These are phyloP conservation scores for Leucophenga montana DNA, from an alignment of 2,888 invertebrate species.

Conservation along the genomic window DNA sequence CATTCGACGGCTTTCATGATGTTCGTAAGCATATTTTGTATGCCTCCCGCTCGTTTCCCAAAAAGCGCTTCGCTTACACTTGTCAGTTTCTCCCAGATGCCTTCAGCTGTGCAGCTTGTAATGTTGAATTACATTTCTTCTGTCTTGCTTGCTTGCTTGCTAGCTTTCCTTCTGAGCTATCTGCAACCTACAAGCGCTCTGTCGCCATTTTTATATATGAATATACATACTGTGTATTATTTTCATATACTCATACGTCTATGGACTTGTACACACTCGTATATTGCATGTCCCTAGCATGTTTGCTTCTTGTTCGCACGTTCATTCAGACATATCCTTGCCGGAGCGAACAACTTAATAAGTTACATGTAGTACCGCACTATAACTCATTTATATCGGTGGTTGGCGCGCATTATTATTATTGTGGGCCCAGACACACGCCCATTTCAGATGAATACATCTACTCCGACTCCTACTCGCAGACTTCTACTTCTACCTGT, in stretches of 20 bases:
- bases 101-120: background rate
- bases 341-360: conserved; percentile 30
- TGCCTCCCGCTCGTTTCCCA: no score
- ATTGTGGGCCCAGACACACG: conserved; percentile 11
- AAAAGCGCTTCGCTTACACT: no score
- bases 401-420: conserved; percentile 6
- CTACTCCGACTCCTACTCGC: background rate
- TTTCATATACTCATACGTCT: conserved; percentile 31
- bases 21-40: no score
- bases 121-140: conserved; percentile 8
- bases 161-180: background rate
- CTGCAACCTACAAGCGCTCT: background rate
- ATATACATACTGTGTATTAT: conserved; percentile 8
- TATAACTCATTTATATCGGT: conserved; percentile 34
- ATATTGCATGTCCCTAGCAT: conserved; percentile 33
- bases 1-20: no score
- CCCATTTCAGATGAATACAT: background rate
- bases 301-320: conserved; percentile 9
- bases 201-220: no score
- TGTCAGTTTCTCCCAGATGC: no score
- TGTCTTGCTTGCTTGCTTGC: background rate
- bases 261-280: conserved; percentile 11
- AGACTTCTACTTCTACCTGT: no score
- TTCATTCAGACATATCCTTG: background rate
- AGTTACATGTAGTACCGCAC: conserved; percentile 27